Evolutionary conservation across 2,888 invertebrate species (phyloP).

Genomic region (Scaptomyza reducta): DNA sequence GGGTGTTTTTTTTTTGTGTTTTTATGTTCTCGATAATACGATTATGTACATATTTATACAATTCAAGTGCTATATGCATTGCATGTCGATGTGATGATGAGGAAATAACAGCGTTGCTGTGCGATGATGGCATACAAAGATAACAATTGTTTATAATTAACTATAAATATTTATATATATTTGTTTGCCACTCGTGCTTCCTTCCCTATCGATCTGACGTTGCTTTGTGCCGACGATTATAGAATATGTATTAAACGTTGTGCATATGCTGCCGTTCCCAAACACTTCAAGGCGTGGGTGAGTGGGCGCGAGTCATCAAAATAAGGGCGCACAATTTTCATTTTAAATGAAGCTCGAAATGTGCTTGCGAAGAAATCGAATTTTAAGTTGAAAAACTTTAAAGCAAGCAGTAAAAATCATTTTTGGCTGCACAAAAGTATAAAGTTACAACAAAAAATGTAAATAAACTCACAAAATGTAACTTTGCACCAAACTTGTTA

Average conservation of each 20-base stretch:
- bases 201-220: background rate
- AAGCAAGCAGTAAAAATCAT: too few relatives aligned
- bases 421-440: background rate
- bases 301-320: too few relatives aligned
- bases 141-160: slow-evolving; percentile 62
- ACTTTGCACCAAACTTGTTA: background rate
- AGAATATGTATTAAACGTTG: background rate
- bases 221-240: background rate
- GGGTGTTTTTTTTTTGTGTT: slow-evolving; percentile 2
- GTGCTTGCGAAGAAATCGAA: background rate
- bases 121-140: slow-evolving; percentile 59
- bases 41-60: slow-evolving; percentile 9
- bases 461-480: background rate
- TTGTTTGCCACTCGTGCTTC: slow-evolving; percentile 22
- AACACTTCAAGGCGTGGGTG: background rate
- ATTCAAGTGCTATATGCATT: too few relatives aligned
- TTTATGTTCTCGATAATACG: slow-evolving; percentile 23
- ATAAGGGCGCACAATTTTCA: slow-evolving; percentile 34
- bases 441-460: background rate
- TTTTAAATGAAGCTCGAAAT: slow-evolving; percentile 50
- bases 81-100: background rate
- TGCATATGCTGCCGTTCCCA: slow-evolving; percentile 47
- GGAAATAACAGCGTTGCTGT: slow-evolving; percentile 7
- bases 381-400: slow-evolving; percentile 3
- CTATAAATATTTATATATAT: slow-evolving; percentile 60